Base-by-base conservation (phyloP, 2,113 vertebrate genomes). In the Promerops cafer region DNA sequence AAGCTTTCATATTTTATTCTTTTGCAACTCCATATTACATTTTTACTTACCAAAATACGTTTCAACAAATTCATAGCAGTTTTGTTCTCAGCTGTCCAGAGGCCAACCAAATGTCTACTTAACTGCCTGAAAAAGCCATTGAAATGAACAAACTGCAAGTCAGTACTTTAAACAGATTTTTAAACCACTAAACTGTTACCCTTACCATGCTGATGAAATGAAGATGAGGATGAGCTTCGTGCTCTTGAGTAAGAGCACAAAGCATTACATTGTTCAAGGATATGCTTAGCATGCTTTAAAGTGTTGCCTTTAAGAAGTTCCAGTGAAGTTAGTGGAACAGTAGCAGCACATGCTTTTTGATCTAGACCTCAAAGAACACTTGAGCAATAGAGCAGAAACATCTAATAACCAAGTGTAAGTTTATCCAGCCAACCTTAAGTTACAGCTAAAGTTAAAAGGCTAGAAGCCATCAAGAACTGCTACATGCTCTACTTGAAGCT, bases 21-120 rank as follows among this genome's bases (percentile, higher is more conserved):
- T 91, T 59, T 23, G 15, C 24, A 56, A 53, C 28, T 80, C 28
- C 13, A 18, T 21, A 80, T 21, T 37, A 26, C 2, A 1, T 17
- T 90, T 87, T n/a, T n/a, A 97, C 98, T 98, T 97, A 99, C 99
- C 98, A 99, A 98, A 94, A 99, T 99, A 93, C 99, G 99, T 93
- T 99, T 99, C 83, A 99, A 97, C 85, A 99, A 98, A 97, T 99
- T 99, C 97, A 99, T 97, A 87, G 99, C 99, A 52, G 98, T 98
- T 77, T 98, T 97, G 95, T 99, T 99, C 92, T 99, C 99, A 83
- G 99, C 99, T 57, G 98, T 99, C 99, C 99, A 99, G 81, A 99
- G 98, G 82, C 99, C 99, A 96, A 99, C 99, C 96, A 99, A 98
- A 97, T 99, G 99, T 94, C 99, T 99, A 97, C 99, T 99, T 93